Conservation (phyloP, 2,797 vertebrate genomes). For the Hippopotamyrus pictus region DNA sequence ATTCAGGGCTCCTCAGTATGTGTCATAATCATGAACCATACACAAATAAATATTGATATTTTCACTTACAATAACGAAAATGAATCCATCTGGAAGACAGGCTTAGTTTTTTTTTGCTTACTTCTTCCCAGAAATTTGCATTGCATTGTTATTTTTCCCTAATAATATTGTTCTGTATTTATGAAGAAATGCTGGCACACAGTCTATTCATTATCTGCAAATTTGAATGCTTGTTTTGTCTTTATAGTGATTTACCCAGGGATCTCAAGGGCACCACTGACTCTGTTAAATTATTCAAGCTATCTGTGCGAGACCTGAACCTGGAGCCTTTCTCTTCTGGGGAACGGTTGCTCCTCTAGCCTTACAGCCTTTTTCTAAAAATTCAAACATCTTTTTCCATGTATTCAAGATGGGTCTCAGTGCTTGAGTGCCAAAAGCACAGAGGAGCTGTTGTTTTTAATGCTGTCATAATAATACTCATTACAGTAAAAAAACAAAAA, state of each 20-base stretch:
- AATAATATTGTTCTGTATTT: not conserved
- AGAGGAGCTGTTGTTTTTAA: not conserved
- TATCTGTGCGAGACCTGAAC: not conserved
- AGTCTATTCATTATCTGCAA: not conserved
- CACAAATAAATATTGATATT: conserved; percentile 4
- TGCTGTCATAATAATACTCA: not conserved
- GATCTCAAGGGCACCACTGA: not conserved
- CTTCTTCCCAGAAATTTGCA: not conserved
- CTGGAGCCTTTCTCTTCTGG: not conserved
- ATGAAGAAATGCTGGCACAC: not conserved
- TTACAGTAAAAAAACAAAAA: not conserved
- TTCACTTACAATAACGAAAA: not conserved
- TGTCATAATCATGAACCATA: not conserved
- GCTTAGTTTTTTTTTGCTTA: not conserved
- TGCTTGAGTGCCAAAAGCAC: not conserved
- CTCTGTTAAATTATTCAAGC: not conserved
- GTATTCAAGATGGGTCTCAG: not conserved
- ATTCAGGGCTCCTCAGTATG: not conserved
- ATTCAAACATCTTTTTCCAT: not conserved
- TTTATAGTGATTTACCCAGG: not conserved
- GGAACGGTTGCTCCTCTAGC: not conserved
- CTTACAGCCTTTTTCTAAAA: not conserved
- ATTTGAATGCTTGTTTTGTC: not conserved
- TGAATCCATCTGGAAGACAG: not conserved
- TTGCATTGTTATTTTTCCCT: not conserved